Conservation (phyloP, 2,888 invertebrate species). For the Agrotis segetum region DNA sequence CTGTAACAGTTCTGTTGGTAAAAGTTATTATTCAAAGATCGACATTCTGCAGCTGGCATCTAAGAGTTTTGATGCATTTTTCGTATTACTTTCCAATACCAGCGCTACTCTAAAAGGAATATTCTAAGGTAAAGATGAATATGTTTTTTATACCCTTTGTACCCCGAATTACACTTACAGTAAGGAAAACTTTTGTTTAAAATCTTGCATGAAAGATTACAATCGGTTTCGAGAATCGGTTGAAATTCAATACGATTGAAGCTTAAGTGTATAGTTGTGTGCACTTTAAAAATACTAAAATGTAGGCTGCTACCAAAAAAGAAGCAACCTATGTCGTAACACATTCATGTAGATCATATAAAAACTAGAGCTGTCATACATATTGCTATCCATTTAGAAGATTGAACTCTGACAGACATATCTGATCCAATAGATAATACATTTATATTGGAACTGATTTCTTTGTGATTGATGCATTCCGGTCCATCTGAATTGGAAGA, state of each 20-base stretch:
- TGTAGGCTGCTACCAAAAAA: constrained; percentile 29
- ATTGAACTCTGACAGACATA: constrained; percentile 61
- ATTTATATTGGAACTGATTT: constrained; percentile 60
- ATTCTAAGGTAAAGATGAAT: constrained; percentile 49
- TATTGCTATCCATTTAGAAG: constrained; percentile 61
- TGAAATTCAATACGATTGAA: constrained; percentile 5
- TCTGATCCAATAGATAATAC: constrained; percentile 58
- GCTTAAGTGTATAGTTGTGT: background rate
- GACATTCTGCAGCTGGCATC: constrained; percentile 11
- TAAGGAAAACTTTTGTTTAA: constrained; percentile 16
- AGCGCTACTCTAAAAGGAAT: constrained; percentile 31
- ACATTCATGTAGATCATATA: constrained; percentile 46
- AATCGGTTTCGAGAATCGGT: constrained; percentile 20
- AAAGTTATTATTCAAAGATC: too few relatives aligned
- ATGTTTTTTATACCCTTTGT: constrained; percentile 42
- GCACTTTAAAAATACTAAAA: background rate
- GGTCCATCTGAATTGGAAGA: constrained; percentile 50
- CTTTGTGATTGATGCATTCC: constrained; percentile 55
- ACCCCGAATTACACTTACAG: constrained; percentile 25
- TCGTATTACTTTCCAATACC: constrained; percentile 45
- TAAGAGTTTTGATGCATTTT: constrained; percentile 20
- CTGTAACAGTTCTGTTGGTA: too few relatives aligned
- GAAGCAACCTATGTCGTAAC: constrained; percentile 25
- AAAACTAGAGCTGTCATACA: constrained; percentile 52
- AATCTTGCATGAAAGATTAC: constrained; percentile 17